phyloP scores from a whole-genome alignment of 2,797 vertebrate species.

The Anomalospiza imberbis region DNA sequence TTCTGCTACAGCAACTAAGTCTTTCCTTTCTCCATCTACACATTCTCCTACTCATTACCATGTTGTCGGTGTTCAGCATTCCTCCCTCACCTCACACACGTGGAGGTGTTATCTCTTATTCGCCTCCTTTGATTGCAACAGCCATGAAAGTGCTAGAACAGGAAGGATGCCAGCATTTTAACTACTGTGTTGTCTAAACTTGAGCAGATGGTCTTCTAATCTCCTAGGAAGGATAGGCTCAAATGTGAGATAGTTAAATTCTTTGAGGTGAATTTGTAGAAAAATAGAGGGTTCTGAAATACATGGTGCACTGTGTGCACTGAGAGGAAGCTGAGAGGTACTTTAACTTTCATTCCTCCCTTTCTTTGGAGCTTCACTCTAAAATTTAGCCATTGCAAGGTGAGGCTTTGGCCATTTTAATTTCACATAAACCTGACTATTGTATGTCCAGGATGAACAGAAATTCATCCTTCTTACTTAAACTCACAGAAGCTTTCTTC shows the following conservation, averaged over 20 bases:
- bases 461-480: not conserved
- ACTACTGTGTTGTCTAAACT: slow-evolving; percentile 54
- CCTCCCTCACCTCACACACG: slow-evolving; percentile 40
- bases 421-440: not conserved
- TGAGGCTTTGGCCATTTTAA: not conserved
- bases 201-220: slow-evolving; percentile 50
- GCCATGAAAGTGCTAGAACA: slow-evolving; percentile 1
- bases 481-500: not conserved
- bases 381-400: not conserved
- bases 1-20: not conserved
- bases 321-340: not conserved
- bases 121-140: slow-evolving; percentile 18
- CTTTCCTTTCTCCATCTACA: not conserved
- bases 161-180: slow-evolving; percentile 44
- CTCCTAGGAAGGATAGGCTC: slow-evolving; percentile 6
- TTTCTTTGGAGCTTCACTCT: not conserved
- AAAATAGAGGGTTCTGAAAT: not conserved
- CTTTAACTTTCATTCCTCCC: not conserved
- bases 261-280: not conserved
- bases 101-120: slow-evolving; percentile 38
- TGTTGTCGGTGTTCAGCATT: slow-evolving; percentile 1
- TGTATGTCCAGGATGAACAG: not conserved
- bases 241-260: not conserved
- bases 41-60: slow-evolving; percentile 37
- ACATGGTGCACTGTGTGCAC: not conserved